Evolutionary conservation across 2,113 vertebrate species (phyloP).

Genomic region (Microtus montanus): DNA sequence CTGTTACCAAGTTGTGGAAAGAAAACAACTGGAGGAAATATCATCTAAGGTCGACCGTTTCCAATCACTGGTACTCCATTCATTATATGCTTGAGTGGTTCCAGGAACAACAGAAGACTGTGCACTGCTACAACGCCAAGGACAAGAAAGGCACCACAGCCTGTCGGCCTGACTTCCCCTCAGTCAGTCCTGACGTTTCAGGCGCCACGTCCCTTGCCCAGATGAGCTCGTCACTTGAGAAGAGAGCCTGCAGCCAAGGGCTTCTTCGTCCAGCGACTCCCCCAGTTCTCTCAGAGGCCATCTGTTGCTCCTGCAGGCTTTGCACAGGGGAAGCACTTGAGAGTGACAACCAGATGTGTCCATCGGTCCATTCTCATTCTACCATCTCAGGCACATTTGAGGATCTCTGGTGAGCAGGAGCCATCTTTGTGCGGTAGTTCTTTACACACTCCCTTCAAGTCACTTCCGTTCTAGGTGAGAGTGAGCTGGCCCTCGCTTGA

Average conservation of each 20-base stretch:
- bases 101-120: conserved; percentile 88
- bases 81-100: conserved; percentile 87
- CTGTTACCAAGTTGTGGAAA: conserved; percentile 82
- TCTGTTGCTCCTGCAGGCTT: not conserved
- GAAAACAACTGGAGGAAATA: conserved; percentile 88
- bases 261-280: conserved; percentile 13
- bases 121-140: conserved; percentile 86
- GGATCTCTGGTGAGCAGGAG: not conserved
- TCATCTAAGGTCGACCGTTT: conserved; percentile 83
- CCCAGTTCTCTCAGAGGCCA: not conserved
- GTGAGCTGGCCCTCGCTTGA: not conserved
- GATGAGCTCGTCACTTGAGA: conserved; percentile 19
- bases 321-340: not conserved
- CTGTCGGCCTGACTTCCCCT: conserved; percentile 83
- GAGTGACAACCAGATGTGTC: not conserved
- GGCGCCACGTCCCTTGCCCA: conserved; percentile 69
- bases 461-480: not conserved
- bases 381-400: not conserved
- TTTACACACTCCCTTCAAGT: not conserved
- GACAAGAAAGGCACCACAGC: conserved; percentile 82
- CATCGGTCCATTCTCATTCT: not conserved
- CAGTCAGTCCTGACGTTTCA: conserved; percentile 66
- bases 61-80: conserved; percentile 88
- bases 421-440: not conserved
- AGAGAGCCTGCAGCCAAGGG: not conserved